Evolutionary conservation across 2,888 invertebrate genomes (phyloP), one percentile per base, ranked within the genome.

Genomic region (Andrena chrysosceles): DNA sequence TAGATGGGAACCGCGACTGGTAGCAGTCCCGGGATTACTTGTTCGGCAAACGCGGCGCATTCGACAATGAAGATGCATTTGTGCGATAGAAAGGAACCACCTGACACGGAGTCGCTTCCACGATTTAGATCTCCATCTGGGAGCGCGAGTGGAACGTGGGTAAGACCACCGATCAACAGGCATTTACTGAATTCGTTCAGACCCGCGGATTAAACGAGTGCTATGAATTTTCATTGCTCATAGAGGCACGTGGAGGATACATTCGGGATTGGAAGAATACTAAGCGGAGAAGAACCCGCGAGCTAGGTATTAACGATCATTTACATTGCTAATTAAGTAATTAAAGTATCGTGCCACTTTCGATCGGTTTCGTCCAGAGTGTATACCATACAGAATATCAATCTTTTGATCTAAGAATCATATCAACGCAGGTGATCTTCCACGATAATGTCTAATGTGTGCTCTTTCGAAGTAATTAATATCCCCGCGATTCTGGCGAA

Each of bases 1-100:
- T 81, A 81, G 87, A 86, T 89, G 89, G 87, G 90, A 89, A 89
- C 84, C 77, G 66, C 79, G 85, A 62, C 60, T 70, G 60, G 59
- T 54, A 42, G 72, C 74, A 76, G 78, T 69, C 79, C 66, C 78
- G 73, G 48, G 63, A 85, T 87, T 89, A 81, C 83, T 88, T 86
- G 78, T 77, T 77, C 71, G 20, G 54, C 35, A 23, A 63, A 62
- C 35, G 20, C 49, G 54, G 10, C 20, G 52, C 13, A 35, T 81
- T 81, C 76, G 77, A 75, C 85, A 77, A 83, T 83, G 64, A 85
- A 87, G 77, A 79, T 88, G 63, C 71, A 82, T 64, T 71, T 66
- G 75, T 42, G 13, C 49, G 83, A 83, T 73, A 77, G 54, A 69
- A 23, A 49, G 54, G 69, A 66, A 75, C 76, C 75, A 81, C 26